Base-by-base conservation (phyloP, 2,888 invertebrate species). In the Eurois occulta region DNA sequence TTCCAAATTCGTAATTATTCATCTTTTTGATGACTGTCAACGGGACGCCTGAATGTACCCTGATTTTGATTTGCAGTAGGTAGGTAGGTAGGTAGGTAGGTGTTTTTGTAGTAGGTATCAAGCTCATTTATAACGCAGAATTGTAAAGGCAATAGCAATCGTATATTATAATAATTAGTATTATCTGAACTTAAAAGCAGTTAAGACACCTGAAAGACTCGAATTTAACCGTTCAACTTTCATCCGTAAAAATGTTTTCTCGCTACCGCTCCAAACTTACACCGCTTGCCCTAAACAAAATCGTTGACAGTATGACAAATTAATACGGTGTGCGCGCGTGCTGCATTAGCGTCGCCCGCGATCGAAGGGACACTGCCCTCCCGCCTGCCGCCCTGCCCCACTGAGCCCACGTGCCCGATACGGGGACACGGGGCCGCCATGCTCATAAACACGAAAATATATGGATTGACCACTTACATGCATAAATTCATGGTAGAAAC, bases 241-340 rank as follows among this genome's bases (percentile, higher is more conserved):
- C 24, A 18, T 11, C 4, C 21, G 18, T 24, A 21, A 3, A 35
- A 58, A 7, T 3, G 0, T 6, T 18, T 21, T 32, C 48, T 41
- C 86, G 88, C 88, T 78, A 28, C 52, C 60, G 76, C 76, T 13
- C 4, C 0, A 48, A 41, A 46, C 73, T 80, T 28, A 2, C 13
- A 32, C 52, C 6, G 24, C 21, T 43, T 11, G 21, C 11, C 28
- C 66, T 73, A 72, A 70, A 88, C 77, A 79, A 80, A 88, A 84
- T 84, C 80, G 88, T 85, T 88, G 88, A 88, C 88, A 88, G 80
- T 84, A 80, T 88, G 88, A 88, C 88, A 88, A 88, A 88, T 88
- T 86, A 87, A 87, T 86, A 83, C 72, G 66, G 71, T 46, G 75
- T 74, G 78, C 85, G 83, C 88, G 85, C 88, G 87, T 86, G 88